phyloP scores from a whole-genome alignment of 2,797 vertebrate genomes.

The Trematomus bernacchii region DNA sequence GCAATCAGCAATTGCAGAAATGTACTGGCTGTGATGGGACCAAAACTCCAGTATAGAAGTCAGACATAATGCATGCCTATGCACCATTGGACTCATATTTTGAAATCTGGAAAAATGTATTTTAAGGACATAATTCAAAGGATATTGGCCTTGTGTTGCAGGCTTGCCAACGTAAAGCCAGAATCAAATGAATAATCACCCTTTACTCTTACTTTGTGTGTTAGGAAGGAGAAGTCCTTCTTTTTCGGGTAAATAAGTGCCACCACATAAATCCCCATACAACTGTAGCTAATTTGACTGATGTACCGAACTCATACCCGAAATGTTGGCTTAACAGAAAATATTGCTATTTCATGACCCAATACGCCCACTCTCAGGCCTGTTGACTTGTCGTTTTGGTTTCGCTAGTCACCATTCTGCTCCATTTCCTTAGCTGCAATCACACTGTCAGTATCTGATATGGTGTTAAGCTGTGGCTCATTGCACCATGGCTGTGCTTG shows the following conservation, averaged over 20 bases:
- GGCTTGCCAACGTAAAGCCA: background rate
- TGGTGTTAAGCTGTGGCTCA: constrained; percentile 79
- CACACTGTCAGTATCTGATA: constrained; percentile 75
- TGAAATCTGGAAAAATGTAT: background rate
- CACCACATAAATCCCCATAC: background rate
- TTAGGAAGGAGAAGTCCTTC: background rate
- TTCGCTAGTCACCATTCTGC: constrained; percentile 73
- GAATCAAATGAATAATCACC: background rate
- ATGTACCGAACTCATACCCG: background rate
- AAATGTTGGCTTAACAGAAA: constrained; percentile 39
- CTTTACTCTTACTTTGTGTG: background rate
- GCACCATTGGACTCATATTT: background rate
- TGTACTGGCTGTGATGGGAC: background rate
- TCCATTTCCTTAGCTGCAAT: constrained; percentile 74
- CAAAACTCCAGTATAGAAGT: background rate
- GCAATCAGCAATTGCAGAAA: background rate
- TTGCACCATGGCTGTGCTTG: constrained; percentile 72
- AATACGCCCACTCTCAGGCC: constrained; percentile 66
- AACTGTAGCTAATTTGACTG: constrained; percentile 17
- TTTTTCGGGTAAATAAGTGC: background rate
- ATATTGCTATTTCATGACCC: constrained; percentile 62
- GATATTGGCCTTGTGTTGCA: background rate
- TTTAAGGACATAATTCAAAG: background rate
- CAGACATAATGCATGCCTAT: background rate
- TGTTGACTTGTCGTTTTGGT: constrained; percentile 78